Conservation (phyloP, 2,113 vertebrate species). For the Asarcornis scutulata region DNA sequence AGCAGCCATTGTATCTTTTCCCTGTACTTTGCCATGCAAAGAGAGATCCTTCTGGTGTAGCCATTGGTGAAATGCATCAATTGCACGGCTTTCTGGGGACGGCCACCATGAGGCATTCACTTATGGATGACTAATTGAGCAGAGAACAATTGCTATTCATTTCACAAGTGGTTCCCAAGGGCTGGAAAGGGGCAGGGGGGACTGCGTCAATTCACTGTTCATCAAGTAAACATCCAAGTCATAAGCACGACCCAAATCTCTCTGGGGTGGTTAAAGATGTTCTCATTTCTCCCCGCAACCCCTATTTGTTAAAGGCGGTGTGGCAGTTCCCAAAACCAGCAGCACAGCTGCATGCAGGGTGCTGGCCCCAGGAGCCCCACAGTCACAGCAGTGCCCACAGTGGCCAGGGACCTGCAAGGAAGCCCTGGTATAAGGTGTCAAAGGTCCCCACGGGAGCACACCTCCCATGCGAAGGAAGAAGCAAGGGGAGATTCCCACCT, state of each 20-base stretch:
- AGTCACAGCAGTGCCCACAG: not conserved
- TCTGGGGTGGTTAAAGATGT: not conserved
- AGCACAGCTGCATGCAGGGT: rapidly evolving
- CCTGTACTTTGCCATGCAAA: not conserved
- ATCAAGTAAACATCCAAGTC: conserved; percentile 33
- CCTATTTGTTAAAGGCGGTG: not conserved
- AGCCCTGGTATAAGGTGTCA: not conserved
- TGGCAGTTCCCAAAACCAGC: not conserved
- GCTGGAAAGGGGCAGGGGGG: not conserved
- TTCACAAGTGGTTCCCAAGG: conserved; percentile 50
- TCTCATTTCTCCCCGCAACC: not conserved
- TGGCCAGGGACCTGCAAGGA: not conserved
- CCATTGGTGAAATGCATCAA: not conserved
- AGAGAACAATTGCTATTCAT: conserved; percentile 43
- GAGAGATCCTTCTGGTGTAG: not conserved
- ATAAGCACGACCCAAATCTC: conserved; percentile 5
- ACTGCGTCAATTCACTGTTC: conserved; percentile 6
- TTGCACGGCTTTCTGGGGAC: not conserved
- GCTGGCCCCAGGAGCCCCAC: rapidly evolving
- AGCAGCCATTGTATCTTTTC: not conserved
- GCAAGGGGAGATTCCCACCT: rapidly evolving
- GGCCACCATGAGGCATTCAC: not conserved
- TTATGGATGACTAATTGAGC: conserved; percentile 13
- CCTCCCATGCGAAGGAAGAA: not conserved
- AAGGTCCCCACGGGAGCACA: not conserved